Conservation (phyloP, 2,113 vertebrate genomes). For the Nesogale talazaci region DNA sequence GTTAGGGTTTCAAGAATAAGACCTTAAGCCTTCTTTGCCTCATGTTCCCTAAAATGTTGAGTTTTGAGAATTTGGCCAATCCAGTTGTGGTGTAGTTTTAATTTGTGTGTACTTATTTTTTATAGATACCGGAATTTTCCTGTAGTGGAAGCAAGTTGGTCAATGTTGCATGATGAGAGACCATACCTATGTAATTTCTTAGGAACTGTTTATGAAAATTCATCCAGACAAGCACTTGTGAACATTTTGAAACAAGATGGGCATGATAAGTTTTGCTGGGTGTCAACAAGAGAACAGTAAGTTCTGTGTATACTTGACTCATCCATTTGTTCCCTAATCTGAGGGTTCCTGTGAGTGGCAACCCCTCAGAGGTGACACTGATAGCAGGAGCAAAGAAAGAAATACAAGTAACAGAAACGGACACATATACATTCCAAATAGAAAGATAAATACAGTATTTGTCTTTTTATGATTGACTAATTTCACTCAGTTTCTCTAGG, state of each 20-base stretch:
- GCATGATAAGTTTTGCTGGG: constrained; percentile 92
- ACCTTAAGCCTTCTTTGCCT: neutral
- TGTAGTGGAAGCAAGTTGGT: constrained; percentile 90
- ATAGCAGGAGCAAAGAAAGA: neutral
- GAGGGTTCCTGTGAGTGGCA: neutral
- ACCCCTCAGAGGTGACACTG: neutral
- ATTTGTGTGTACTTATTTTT: constrained; percentile 68
- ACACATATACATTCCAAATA: neutral
- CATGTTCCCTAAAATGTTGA: neutral
- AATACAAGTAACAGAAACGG: neutral
- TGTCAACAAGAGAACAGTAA: constrained; percentile 94
- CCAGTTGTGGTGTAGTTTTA: neutral
- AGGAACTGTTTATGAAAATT: constrained; percentile 97
- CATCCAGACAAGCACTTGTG: constrained; percentile 93
- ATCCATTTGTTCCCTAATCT: neutral
- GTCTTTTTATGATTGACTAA: too few relatives aligned
- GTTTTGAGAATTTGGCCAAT: neutral
- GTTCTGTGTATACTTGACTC: constrained; percentile 73
- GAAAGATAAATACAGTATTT: neutral
- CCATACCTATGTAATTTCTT: constrained; percentile 96
- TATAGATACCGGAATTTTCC: constrained; percentile 96
- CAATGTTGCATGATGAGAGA: constrained; percentile 91
- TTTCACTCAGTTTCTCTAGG: too few relatives aligned
- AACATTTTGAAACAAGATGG: constrained; percentile 90
- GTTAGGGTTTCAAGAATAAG: constrained; percentile 2